Conservation (phyloP, 2,113 vertebrate species). For the Cacatua alba region DNA sequence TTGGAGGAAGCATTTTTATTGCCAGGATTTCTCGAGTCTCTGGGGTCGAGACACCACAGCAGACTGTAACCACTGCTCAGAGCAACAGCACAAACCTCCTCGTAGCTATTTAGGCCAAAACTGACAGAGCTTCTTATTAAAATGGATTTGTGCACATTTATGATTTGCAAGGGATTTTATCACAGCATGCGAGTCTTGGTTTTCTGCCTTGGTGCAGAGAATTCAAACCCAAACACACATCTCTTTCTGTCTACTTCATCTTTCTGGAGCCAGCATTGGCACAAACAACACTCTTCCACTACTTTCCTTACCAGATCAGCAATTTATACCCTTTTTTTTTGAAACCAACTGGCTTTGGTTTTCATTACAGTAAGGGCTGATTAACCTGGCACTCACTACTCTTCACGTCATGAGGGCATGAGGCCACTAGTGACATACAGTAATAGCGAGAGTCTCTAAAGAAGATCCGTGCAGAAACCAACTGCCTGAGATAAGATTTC, state of each 20-base stretch:
- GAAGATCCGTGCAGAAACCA: background rate
- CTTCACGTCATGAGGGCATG: background rate
- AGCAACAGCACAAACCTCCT: background rate
- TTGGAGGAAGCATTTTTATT: constrained; percentile 1
- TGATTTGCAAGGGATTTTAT: background rate
- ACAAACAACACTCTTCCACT: background rate
- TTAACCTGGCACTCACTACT: background rate
- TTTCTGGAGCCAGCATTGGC: background rate
- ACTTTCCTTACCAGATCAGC: background rate
- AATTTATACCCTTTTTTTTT: background rate
- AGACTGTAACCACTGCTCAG: background rate
- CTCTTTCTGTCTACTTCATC: background rate
- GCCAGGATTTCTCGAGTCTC: constrained; percentile 4
- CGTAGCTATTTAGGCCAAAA: background rate
- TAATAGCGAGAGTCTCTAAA: background rate
- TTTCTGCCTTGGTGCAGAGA: background rate
- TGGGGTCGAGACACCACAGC: background rate
- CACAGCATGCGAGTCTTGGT: background rate
- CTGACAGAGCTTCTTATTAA: background rate
- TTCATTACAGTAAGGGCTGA: background rate
- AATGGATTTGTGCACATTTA: background rate
- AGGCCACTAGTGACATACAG: background rate
- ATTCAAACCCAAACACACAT: background rate
- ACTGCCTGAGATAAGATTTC: background rate
- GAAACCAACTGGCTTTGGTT: background rate